Conservation (phyloP, 2,113 vertebrate species). For the Lepisosteus oculatus region DNA sequence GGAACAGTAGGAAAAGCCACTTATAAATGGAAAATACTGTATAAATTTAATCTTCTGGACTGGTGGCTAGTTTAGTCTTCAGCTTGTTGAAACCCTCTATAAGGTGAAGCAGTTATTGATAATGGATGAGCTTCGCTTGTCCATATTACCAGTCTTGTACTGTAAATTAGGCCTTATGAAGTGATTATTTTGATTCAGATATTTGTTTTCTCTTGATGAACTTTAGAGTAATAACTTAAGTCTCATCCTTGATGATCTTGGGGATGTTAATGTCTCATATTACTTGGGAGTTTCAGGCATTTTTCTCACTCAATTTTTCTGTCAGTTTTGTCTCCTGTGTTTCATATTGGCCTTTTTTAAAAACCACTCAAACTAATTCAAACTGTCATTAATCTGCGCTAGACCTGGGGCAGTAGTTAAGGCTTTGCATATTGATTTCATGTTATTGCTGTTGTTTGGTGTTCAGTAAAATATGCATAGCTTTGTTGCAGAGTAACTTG, state of each 20-base stretch:
- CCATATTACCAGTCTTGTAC: no score
- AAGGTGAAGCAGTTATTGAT: no score
- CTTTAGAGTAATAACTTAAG: neutral
- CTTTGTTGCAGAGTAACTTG: neutral
- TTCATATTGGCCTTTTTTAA: neutral
- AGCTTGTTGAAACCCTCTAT: no score
- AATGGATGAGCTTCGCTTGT: no score
- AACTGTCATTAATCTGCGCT: constrained; percentile 3
- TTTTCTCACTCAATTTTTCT: neutral
- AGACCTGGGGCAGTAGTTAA: constrained; percentile 2
- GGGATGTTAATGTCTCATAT: neutral
- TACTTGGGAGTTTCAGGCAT: neutral
- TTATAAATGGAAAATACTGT: no score
- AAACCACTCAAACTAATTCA: neutral
- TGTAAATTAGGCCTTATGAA: no score
- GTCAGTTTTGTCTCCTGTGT: neutral
- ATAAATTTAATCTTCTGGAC: no score
- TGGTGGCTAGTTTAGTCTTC: no score
- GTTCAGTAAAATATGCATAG: neutral
- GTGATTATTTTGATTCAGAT: no score
- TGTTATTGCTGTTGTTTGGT: constrained; percentile 2
- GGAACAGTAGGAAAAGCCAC: no score
- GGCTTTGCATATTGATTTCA: constrained; percentile 1
- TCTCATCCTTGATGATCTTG: neutral
- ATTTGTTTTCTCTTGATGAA: no score